Conservation (phyloP, 2,113 vertebrate species). For the Marcusenius ussheri region DNA sequence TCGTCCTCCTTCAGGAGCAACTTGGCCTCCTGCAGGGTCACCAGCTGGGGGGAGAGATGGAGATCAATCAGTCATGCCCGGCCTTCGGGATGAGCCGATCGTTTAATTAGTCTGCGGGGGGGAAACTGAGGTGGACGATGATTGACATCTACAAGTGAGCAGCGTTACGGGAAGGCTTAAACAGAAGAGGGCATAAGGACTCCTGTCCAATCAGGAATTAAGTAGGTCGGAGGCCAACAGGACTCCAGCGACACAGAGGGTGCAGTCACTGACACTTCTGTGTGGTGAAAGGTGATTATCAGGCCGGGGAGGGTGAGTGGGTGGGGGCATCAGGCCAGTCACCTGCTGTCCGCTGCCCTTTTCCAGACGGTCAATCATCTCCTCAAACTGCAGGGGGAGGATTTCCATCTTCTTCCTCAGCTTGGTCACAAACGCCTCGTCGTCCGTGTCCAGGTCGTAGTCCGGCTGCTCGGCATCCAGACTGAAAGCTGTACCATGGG, state of each 20-base stretch:
- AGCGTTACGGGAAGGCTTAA: not conserved
- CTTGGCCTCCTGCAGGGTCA: constrained; percentile 94
- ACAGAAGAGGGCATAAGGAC: not conserved
- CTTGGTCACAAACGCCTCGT: constrained; percentile 94
- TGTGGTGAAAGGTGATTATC: not conserved
- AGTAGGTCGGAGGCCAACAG: not conserved
- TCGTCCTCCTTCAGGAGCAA: constrained; percentile 94
- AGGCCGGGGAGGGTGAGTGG: not conserved
- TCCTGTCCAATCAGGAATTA: not conserved
- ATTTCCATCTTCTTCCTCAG: constrained; percentile 96
- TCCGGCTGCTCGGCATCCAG: constrained; percentile 95
- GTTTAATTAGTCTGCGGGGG: not conserved
- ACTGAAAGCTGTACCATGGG: constrained; percentile 80
- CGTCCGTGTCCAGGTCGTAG: constrained; percentile 95
- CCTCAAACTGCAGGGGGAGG: constrained; percentile 90
- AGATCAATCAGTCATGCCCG: not conserved
- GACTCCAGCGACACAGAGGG: not conserved
- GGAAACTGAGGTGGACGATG: not conserved
- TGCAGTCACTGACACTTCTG: not conserved
- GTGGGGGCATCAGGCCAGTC: constrained; percentile 18
- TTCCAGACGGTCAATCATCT: constrained; percentile 96
- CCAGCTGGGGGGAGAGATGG: constrained; percentile 62
- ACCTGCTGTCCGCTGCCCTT: constrained; percentile 99
- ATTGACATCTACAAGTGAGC: not conserved
- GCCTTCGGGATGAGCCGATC: not conserved